phyloP scores from a whole-genome alignment of 30 jellyfish, hydroid and myxozoan species.

The Morbakka virulenta region DNA sequence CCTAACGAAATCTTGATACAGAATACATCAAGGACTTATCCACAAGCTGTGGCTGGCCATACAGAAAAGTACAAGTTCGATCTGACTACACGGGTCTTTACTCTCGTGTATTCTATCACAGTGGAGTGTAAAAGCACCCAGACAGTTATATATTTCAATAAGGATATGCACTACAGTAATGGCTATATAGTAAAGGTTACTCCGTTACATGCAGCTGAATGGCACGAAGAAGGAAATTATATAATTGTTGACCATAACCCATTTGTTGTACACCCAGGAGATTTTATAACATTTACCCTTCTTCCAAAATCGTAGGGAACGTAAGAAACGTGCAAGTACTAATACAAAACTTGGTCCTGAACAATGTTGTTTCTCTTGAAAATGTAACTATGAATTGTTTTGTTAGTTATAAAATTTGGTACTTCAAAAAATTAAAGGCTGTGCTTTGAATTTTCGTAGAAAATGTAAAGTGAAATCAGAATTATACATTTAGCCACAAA shows the following conservation, averaged over 20 bases:
- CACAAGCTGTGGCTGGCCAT: constrained; percentile 96
- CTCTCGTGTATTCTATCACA: constrained; percentile 41
- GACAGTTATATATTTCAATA: constrained; percentile 64
- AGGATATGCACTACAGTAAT: constrained; percentile 71
- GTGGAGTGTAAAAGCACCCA: constrained; percentile 52
- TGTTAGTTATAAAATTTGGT: no score
- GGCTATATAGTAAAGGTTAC: constrained; percentile 43
- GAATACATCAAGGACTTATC: constrained; percentile 86
- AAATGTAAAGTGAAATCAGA: no score
- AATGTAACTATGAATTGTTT: no score
- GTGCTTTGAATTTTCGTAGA: no score
- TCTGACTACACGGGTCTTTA: constrained; percentile 42
- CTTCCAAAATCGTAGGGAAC: not conserved
- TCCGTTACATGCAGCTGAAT: constrained; percentile 44
- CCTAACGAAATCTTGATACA: constrained; percentile 58
- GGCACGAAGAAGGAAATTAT: constrained; percentile 54
- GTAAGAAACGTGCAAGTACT: no score
- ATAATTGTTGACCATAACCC: constrained; percentile 36
- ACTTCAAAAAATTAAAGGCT: no score
- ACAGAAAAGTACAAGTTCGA: constrained; percentile 54
- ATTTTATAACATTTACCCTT: not conserved
- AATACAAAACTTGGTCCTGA: no score
- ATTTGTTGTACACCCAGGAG: not conserved
- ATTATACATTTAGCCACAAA: no score
- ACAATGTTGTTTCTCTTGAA: no score